phyloP scores from a whole-genome alignment of 1,140 invertebrate genomes.

The Bombus breviceps region DNA sequence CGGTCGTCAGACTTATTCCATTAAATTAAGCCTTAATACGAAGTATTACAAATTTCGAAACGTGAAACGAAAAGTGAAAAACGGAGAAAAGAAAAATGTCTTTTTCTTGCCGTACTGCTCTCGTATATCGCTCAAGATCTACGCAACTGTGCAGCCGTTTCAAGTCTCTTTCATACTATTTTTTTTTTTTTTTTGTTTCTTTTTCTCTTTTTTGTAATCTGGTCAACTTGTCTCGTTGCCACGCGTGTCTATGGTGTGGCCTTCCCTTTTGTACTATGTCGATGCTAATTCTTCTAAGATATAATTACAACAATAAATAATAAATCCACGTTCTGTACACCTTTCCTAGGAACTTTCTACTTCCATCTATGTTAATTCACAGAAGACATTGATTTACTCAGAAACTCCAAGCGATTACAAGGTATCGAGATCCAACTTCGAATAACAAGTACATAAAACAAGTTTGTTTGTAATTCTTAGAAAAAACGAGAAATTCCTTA shows the following conservation, averaged over 20 bases:
- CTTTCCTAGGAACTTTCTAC: slow-evolving; percentile 62
- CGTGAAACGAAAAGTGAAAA: background rate
- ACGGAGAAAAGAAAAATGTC: background rate
- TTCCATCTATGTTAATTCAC: slow-evolving; percentile 48
- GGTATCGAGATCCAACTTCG: slow-evolving; percentile 48
- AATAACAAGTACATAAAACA: slow-evolving; percentile 47
- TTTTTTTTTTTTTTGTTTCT: background rate
- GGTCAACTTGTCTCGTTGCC: slow-evolving; percentile 7
- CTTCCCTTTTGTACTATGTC: slow-evolving; percentile 57
- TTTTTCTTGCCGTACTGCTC: slow-evolving; percentile 2
- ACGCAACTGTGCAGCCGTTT: background rate
- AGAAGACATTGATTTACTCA: slow-evolving; percentile 63
- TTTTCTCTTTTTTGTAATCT: background rate
- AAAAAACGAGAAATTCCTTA: background rate
- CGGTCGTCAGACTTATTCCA: background rate
- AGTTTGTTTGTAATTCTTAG: background rate
- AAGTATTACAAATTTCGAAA: background rate
- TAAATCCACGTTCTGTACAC: slow-evolving; percentile 43
- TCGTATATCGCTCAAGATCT: background rate
- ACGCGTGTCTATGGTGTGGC: slow-evolving; percentile 16
- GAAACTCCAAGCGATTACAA: slow-evolving; percentile 49
- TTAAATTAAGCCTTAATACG: background rate
- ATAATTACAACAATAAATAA: slow-evolving; percentile 41
- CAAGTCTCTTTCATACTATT: slow-evolving; percentile 10
- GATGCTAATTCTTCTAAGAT: slow-evolving; percentile 52